Evolutionary conservation across 2,888 invertebrate species (phyloP), one percentile per base, ranked within the genome.

Genomic region (Spilarctia lutea): DNA sequence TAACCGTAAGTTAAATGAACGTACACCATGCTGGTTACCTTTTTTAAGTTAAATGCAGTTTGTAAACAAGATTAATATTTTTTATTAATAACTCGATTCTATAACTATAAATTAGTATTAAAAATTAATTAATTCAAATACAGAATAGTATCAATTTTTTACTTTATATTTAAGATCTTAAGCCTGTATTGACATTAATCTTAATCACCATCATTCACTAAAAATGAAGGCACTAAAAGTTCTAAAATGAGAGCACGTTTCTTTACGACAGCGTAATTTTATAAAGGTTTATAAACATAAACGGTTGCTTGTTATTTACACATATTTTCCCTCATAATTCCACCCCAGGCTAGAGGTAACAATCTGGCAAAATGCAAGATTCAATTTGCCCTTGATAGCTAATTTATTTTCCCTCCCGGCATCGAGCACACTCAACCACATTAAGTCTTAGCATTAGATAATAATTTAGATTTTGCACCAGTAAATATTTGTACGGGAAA

Each of bases 361-460:
- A 93, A 92, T 91, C 92, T 91, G 90, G 87, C 87, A 90, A 89
- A 91, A 90, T 91, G 90, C 86, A 91, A 87, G 88, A 94, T 94
- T 93, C 91, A 94, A 94, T 95, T 94, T 93, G 77, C 81, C 78
- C 87, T 86, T 94, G 91, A 94, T 94, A 93, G 94, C 94, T 94
- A 95, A 94, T 95, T 94, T 95, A 93, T 93, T 92, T 91, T 89
- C 91, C 92, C 89, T 89, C 87, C 79, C 83, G 82, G 83, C 83
- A 80, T 83, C 85, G 77, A 78, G 86, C 82, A 89, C 86, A 88
- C 83, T 88, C 87, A 84, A 81, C 82, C 83, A 83, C 86, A 86
- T 85, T 86, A 80, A 82, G 72, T 78, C 76, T 65, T 87, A 82
- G 81, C 69, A 80, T 73, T 73, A 71, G 60, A 73, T 76, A 71